phyloP scores from a whole-genome alignment of 2,797 vertebrate species.

The Falco novaeseelandiae region DNA sequence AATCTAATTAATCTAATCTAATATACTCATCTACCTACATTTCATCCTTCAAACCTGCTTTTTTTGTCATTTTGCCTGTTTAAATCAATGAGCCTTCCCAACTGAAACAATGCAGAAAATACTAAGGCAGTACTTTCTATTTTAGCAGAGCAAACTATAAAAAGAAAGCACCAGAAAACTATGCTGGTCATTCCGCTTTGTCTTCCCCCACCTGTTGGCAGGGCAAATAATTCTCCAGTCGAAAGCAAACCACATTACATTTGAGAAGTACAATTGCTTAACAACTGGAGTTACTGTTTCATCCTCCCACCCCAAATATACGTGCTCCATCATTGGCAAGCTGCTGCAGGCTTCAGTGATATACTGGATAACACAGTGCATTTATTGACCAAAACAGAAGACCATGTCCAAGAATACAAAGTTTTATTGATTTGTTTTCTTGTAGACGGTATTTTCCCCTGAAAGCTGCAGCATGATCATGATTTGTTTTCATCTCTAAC shows the following conservation, averaged over 20 bases:
- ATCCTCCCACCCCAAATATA: background rate
- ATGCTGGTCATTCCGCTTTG: background rate
- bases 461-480: slow-evolving; percentile 44
- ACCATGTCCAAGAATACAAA: background rate
- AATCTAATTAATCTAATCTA: no score
- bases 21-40: background rate
- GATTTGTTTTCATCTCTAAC: slow-evolving; percentile 65
- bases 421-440: slow-evolving; percentile 49
- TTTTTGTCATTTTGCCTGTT: background rate
- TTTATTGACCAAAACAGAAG: slow-evolving; percentile 25
- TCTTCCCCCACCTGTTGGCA: background rate
- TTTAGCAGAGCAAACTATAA: background rate
- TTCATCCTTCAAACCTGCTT: background rate
- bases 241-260: background rate
- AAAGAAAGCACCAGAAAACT: background rate
- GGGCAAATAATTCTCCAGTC: background rate
- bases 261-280: background rate
- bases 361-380: background rate
- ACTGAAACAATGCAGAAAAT: background rate
- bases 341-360: background rate
- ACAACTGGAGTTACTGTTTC: background rate
- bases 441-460: background rate
- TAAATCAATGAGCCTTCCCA: background rate
- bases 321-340: background rate
- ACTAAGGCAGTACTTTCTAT: background rate